Conservation (phyloP, 2,113 vertebrate species). For the Callopanchax toddi region DNA sequence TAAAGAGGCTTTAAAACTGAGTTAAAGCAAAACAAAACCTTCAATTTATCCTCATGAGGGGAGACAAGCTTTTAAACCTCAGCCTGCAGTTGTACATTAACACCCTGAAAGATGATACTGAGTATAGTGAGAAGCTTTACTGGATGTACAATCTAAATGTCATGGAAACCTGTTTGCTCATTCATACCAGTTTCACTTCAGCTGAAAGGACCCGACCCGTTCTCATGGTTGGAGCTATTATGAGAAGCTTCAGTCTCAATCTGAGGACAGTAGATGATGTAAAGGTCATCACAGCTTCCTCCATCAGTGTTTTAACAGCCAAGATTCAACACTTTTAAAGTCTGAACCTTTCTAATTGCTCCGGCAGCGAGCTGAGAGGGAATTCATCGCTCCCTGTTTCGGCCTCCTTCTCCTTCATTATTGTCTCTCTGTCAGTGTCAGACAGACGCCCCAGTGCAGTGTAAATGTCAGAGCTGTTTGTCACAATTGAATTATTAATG, state of each 20-base stretch:
- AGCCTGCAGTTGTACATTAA: slow-evolving; percentile 1
- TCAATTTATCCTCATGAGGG: slow-evolving; percentile 5
- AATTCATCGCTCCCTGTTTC: slow-evolving; percentile 26
- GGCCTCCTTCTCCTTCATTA: slow-evolving; percentile 57
- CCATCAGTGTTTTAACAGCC: slow-evolving; percentile 29
- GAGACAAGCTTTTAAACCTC: slow-evolving; percentile 7
- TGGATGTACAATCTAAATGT: slow-evolving; percentile 21
- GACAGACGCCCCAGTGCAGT: slow-evolving; percentile 61
- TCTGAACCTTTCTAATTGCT: slow-evolving; percentile 57
- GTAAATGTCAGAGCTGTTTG: slow-evolving; percentile 81
- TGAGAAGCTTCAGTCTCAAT: slow-evolving; percentile 9
- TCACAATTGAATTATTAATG: slow-evolving; percentile 81
- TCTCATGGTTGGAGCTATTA: neutral
- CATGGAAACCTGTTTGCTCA: neutral
- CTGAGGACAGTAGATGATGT: slow-evolving; percentile 10
- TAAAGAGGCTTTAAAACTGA: too few species aligned
- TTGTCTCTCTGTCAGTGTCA: slow-evolving; percentile 61
- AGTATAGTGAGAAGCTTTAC: slow-evolving; percentile 11
- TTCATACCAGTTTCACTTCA: slow-evolving; percentile 3
- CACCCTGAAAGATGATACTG: neutral
- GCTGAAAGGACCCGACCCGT: neutral
- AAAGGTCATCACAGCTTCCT: slow-evolving; percentile 39
- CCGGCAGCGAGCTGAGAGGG: slow-evolving; percentile 34
- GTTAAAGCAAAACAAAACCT: too few species aligned
- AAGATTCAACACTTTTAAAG: slow-evolving; percentile 30